Percentiles rank a stretch among this genome's conserved stretches.
Conservation (phyloP, 1,140 invertebrate species). For the Drosophila tropicalis region DNA sequence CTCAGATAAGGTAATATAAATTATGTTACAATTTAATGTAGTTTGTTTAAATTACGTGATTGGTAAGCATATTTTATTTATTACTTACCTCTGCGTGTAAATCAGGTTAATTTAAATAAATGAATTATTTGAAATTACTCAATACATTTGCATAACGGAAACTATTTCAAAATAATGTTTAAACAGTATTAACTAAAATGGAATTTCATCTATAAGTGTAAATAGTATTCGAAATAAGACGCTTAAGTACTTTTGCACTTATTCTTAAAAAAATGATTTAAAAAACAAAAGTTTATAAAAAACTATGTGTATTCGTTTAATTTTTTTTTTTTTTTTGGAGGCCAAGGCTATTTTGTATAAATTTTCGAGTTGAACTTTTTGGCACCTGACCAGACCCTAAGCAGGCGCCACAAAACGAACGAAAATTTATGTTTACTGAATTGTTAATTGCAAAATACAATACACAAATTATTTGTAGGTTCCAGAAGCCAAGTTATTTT, state of each 20-base stretch:
- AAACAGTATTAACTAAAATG: no score
- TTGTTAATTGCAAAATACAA: slow-evolving; percentile 13
- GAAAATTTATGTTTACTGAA: slow-evolving; percentile 11
- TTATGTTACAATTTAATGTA: slow-evolving; percentile 5
- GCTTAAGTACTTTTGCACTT: no score
- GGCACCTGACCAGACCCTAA: slow-evolving; percentile 21
- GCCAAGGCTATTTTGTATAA: slow-evolving; percentile 13
- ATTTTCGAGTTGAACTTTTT: slow-evolving; percentile 22
- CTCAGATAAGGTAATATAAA: slow-evolving; percentile 9
- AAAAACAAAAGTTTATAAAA: neutral
- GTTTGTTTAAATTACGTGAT: slow-evolving; percentile 5
- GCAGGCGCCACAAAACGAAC: slow-evolving; percentile 7
- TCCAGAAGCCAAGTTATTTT: slow-evolving; percentile 9
- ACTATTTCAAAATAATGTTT: no score
- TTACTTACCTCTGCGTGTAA: neutral
- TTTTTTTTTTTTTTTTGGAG: neutral
- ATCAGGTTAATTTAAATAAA: neutral
- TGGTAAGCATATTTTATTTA: slow-evolving; percentile 8
- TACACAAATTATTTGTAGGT: slow-evolving; percentile 7
- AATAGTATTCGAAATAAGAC: no score
- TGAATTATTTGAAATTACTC: neutral
- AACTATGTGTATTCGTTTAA: neutral
- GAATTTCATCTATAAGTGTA: no score
- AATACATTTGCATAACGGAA: no score
- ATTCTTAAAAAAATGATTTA: no score